These are phyloP conservation scores for Eupithecia abbreviata DNA, from an alignment of 2,888 invertebrate genomes.

Conservation along the genomic window DNA sequence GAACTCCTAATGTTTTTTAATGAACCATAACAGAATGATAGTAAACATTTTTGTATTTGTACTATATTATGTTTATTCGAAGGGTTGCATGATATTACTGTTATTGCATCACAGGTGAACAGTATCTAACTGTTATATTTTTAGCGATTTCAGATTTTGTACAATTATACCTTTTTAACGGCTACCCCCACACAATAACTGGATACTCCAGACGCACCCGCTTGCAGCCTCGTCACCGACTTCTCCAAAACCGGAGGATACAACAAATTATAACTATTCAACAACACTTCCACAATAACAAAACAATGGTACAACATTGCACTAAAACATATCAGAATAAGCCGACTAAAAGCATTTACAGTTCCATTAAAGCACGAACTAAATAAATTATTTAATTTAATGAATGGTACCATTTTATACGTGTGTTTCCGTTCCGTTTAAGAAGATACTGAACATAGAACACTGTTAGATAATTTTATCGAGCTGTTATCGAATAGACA, in stretches of 20 bases:
- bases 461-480: slow-evolving; percentile 6
- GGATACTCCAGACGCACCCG: slow-evolving; percentile 43
- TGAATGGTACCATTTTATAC: slow-evolving; percentile 55
- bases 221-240: slow-evolving; percentile 49
- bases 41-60: too few species aligned
- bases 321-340: slow-evolving; percentile 66
- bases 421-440: slow-evolving; percentile 17
- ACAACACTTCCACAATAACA: slow-evolving; percentile 70
- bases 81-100: not conserved
- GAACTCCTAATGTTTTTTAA: too few species aligned
- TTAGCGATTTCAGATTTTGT: not conserved
- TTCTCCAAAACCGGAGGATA: slow-evolving; percentile 70
- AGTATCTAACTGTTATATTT: too few species aligned
- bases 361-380: slow-evolving; percentile 61
- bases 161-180: slow-evolving; percentile 60
- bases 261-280: slow-evolving; percentile 69
- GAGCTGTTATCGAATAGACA: slow-evolving; percentile 5
- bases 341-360: slow-evolving; percentile 62
- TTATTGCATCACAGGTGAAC: too few species aligned
- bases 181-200: slow-evolving; percentile 49
- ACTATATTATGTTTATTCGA: not conserved
- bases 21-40: too few species aligned
- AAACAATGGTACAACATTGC: slow-evolving; percentile 71
- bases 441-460: not conserved
- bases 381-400: slow-evolving; percentile 47